phyloP scores from a whole-genome alignment of 2,888 invertebrate species.

The Eristalis intricaria region DNA sequence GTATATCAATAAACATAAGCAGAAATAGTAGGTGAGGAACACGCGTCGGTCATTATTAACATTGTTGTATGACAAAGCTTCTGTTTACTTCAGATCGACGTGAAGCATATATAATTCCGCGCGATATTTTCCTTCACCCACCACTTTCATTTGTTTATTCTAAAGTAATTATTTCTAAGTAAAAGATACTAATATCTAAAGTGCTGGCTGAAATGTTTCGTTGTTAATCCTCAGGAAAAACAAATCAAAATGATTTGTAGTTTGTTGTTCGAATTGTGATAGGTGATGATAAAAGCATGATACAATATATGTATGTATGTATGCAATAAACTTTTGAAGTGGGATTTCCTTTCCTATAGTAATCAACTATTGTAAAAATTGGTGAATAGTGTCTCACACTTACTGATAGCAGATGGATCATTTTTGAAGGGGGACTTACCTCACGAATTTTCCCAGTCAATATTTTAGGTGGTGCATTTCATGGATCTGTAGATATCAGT shows the following conservation, averaged over 20 bases:
- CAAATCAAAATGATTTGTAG: not conserved
- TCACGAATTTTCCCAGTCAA: no score
- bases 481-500: no score
- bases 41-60: no score
- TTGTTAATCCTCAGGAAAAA: not conserved
- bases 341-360: not conserved
- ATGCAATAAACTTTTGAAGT: not conserved
- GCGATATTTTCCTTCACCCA: no score
- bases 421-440: no score
- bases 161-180: not conserved
- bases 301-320: not conserved
- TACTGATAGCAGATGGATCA: no score
- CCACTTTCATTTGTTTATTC: conserved; percentile 3
- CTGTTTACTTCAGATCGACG: not conserved
- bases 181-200: not conserved
- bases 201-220: not conserved
- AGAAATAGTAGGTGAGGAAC: no score
- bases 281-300: not conserved
- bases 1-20: no score
- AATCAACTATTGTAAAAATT: not conserved
- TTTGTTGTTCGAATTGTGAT: not conserved
- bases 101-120: not conserved
- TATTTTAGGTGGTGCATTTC: no score
- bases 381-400: no score
- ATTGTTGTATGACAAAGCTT: no score